Percentiles rank a stretch among this genome's conserved stretches.
Conservation (phyloP, 2,113 vertebrate genomes). For the Varanus komodoensis region DNA sequence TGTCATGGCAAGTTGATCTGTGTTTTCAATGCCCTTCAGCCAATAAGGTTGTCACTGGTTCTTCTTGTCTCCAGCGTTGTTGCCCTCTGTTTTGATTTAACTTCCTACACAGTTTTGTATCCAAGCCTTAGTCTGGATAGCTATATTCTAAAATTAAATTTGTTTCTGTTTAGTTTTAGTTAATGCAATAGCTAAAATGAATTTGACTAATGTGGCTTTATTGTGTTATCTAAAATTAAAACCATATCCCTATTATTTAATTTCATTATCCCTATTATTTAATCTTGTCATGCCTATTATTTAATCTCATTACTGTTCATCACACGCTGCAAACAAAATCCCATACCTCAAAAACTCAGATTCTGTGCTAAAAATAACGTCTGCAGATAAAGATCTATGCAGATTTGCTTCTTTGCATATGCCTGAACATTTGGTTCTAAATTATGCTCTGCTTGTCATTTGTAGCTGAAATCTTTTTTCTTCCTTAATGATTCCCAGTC, state of each 20-base stretch:
- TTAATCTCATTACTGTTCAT: background rate
- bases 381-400: background rate
- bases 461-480: background rate
- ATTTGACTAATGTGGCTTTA: background rate
- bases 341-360: background rate
- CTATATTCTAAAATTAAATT: background rate
- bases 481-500: background rate
- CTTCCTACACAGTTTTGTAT: background rate
- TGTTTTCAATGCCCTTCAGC: background rate
- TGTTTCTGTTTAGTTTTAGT: constrained; percentile 5
- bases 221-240: constrained; percentile 4
- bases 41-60: background rate
- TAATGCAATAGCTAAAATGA: background rate
- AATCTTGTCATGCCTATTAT: background rate
- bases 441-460: background rate
- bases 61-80: background rate
- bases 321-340: background rate
- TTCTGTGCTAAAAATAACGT: constrained; percentile 6
- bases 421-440: background rate
- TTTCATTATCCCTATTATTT: background rate
- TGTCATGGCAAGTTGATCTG: background rate
- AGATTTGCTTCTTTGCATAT: background rate
- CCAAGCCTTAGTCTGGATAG: background rate
- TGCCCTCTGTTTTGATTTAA: background rate
- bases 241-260: background rate